phyloP scores from a whole-genome alignment of 2,113 vertebrate genomes.

The Menidia beryllina region DNA sequence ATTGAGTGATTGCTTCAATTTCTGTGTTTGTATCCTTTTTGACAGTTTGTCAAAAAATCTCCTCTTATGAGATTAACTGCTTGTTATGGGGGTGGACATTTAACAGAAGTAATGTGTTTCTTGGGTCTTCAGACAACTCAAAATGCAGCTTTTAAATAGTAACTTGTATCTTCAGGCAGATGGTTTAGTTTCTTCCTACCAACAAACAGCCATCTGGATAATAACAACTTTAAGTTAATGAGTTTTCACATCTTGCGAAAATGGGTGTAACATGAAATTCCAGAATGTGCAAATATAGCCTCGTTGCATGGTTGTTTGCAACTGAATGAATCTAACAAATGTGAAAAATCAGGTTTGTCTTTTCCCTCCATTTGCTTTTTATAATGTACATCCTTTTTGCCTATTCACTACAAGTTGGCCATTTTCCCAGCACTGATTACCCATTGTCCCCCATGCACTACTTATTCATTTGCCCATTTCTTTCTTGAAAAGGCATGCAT shows the following conservation, averaged over 20 bases:
- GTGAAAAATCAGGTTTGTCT: slow-evolving; percentile 32
- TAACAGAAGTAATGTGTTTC: slow-evolving; percentile 5
- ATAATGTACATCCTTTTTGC: slow-evolving; percentile 41
- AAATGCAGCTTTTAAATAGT: slow-evolving; percentile 10
- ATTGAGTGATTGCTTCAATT: slow-evolving; percentile 42
- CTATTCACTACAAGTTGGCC: slow-evolving; percentile 47
- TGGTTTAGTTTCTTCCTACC: slow-evolving; percentile 34
- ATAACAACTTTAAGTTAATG: slow-evolving; percentile 35
- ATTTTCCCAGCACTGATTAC: slow-evolving; percentile 47
- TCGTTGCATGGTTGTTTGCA: slow-evolving; percentile 47
- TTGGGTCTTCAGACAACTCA: not conserved
- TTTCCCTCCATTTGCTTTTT: slow-evolving; percentile 40
- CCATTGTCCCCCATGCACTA: slow-evolving; percentile 14
- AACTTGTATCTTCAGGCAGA: slow-evolving; percentile 34
- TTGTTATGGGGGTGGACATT: not conserved
- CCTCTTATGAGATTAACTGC: not conserved
- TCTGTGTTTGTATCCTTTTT: slow-evolving; percentile 36
- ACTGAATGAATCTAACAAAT: slow-evolving; percentile 46
- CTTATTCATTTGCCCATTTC: slow-evolving; percentile 27
- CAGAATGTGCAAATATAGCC: slow-evolving; percentile 35
- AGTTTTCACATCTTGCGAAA: slow-evolving; percentile 31
- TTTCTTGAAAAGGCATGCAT: slow-evolving; percentile 29
- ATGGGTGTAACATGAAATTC: slow-evolving; percentile 55
- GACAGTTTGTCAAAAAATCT: slow-evolving; percentile 24
- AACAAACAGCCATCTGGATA: slow-evolving; percentile 42